These are phyloP conservation scores for Synodontis membranacea DNA, from an alignment of 2,113 vertebrate genomes.

Conservation along the genomic window DNA sequence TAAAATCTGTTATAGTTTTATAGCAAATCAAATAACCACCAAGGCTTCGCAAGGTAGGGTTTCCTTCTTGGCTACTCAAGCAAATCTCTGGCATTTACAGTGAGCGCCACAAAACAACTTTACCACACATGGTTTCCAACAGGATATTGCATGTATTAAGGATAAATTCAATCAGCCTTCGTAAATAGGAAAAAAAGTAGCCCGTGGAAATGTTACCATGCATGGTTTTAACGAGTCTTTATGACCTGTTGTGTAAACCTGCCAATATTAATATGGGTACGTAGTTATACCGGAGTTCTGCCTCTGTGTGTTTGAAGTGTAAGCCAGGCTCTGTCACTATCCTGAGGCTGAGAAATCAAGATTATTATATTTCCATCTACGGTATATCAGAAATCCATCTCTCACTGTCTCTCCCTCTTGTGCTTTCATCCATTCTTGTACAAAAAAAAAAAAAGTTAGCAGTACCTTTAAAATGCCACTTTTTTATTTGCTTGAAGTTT, in stretches of 20 bases:
- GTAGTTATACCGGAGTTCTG: background rate
- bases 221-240: conserved; percentile 30
- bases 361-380: conserved; percentile 16
- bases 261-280: conserved; percentile 28
- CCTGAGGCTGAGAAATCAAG: background rate
- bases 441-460: background rate
- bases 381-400: conserved; percentile 7
- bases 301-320: background rate
- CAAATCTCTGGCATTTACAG: background rate
- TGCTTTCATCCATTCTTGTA: background rate
- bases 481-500: background rate
- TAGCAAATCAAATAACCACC: background rate
- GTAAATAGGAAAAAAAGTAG: conserved; percentile 32
- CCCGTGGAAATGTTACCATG: conserved; percentile 25
- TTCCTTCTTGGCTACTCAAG: background rate
- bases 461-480: background rate
- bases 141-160: conserved; percentile 8
- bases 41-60: background rate
- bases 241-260: conserved; percentile 24
- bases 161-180: conserved; percentile 30
- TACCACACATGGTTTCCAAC: background rate
- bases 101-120: background rate
- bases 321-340: conserved; percentile 19
- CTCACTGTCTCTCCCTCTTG: background rate
- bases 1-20: background rate